Evolutionary conservation across 2,797 vertebrate genomes (phyloP).

Genomic region (Pseudochromis fuscus): DNA sequence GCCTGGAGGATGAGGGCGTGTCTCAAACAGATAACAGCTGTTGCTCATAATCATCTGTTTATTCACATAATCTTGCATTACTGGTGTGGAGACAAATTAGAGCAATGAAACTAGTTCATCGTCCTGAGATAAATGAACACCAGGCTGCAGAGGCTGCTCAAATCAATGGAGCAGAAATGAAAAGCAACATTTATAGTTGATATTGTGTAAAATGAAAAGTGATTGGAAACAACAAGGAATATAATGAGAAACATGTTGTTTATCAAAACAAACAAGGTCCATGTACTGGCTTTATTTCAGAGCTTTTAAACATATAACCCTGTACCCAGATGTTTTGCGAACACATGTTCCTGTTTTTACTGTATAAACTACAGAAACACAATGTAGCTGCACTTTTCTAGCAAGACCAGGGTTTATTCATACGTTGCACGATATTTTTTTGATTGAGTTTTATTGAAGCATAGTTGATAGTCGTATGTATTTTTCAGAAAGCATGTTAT

Average conservation of each 20-base stretch:
- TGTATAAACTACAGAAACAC: not conserved
- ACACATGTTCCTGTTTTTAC: too few relatives aligned
- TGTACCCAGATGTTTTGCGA: not conserved
- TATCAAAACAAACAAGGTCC: too few relatives aligned
- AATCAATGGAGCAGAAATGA: not conserved
- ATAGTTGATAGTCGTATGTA: not conserved
- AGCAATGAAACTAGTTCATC: constrained; percentile 14
- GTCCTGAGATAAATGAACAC: constrained; percentile 16
- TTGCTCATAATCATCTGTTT: constrained; percentile 1
- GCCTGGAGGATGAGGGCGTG: too few relatives aligned
- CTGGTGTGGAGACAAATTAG: not conserved
- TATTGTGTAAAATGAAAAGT: not conserved
- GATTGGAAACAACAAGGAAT: not conserved
- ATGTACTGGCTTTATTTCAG: not conserved
- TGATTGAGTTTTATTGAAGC: too few relatives aligned
- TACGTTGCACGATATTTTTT: too few relatives aligned
- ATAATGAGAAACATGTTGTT: too few relatives aligned
- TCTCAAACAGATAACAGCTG: constrained; percentile 1
- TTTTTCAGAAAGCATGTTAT: not conserved
- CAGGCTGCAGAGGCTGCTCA: not conserved
- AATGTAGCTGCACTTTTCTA: not conserved
- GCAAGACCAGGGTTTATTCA: too few relatives aligned
- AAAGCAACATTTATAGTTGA: not conserved
- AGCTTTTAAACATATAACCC: not conserved
- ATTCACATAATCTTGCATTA: not conserved